Evolutionary conservation across 1,140 invertebrate genomes (phyloP).

Genomic region (Manduca sexta): DNA sequence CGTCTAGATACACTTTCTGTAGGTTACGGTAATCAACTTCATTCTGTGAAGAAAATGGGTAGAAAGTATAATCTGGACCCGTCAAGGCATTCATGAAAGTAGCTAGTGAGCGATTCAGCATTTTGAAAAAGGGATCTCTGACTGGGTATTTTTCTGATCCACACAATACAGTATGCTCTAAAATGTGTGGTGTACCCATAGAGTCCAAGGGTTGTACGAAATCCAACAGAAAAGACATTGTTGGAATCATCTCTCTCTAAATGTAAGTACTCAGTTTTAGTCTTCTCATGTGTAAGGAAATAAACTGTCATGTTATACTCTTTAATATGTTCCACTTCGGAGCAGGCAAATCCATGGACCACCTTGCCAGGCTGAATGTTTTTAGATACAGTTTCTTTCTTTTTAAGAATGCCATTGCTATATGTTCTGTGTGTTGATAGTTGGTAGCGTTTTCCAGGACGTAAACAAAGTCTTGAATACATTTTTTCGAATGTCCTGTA

Average conservation of each 20-base stretch:
- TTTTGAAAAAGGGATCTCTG: slow-evolving; percentile 97
- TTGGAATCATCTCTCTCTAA: slow-evolving; percentile 90
- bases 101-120: slow-evolving; percentile 92
- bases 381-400: slow-evolving; percentile 40
- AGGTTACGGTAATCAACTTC: slow-evolving; percentile 87
- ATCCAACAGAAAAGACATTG: slow-evolving; percentile 93
- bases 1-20: slow-evolving; percentile 92
- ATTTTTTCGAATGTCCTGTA: slow-evolving; percentile 48
- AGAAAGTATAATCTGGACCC: slow-evolving; percentile 95
- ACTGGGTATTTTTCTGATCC: slow-evolving; percentile 91
- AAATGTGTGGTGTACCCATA: slow-evolving; percentile 93
- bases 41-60: slow-evolving; percentile 96
- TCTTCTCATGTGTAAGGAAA: slow-evolving; percentile 83
- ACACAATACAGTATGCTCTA: slow-evolving; percentile 94
- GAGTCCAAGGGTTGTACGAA: slow-evolving; percentile 93
- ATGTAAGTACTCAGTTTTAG: slow-evolving; percentile 92
- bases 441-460: slow-evolving; percentile 25
- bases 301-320: slow-evolving; percentile 87
- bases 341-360: slow-evolving; percentile 79
- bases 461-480: slow-evolving; percentile 51
- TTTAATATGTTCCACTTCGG: slow-evolving; percentile 76
- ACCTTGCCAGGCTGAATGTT: slow-evolving; percentile 73
- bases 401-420: slow-evolving; percentile 44
- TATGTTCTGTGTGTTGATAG: slow-evolving; percentile 25
- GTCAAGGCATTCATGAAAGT: slow-evolving; percentile 99